Evolutionary conservation across 2,888 invertebrate genomes (phyloP), one percentile per base, ranked within the genome.

Genomic region (Camptogramma bilineatum): DNA sequence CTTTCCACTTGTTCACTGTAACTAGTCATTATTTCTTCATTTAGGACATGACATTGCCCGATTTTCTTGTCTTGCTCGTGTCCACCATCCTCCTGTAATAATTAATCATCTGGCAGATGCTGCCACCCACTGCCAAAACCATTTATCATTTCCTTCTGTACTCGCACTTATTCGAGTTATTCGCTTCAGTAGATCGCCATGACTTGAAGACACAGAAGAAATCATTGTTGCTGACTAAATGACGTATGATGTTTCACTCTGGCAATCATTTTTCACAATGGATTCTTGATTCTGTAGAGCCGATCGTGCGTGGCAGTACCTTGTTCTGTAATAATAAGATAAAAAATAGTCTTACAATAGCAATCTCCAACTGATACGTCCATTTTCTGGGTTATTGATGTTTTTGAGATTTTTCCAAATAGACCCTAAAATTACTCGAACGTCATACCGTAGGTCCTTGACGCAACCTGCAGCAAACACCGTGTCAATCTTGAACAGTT

Each of bases 111-210:
- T 52, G 64, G 64, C 46, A 59, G 58, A 47, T 47, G 59, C 52
- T 52, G 47, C 64, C 59, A 60, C 55, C 55, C 55, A 55, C 59
- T 60, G 47, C 46, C 55, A 42, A 16, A 52, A 39, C 47, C 52
- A 60, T 64, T 61, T 50, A 63, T 51, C 67, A 51, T 68, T 62
- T 21, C 60, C 54, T 60, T 58, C 68, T 65, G 66, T 73, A 73
- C 60, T 47, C 70, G 56, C 56, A 52, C 54, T 51, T 64, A 55
- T 51, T 55, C 42, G 53, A 48, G 19, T 50, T 54, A 24, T 52
- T 28, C 51, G 54, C 54, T 51, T 55, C 63, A 58, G 62, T 52
- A 52, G 56, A 57, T 62, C 56, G 62, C 34, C 31, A 60, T 19
- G 42, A 44, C 44, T 44, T 17, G 21, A 21, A 21, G 54, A 16